These are phyloP conservation scores for Hymenochirus boettgeri DNA, from an alignment of 2,113 vertebrate genomes.

Conservation along the genomic window DNA sequence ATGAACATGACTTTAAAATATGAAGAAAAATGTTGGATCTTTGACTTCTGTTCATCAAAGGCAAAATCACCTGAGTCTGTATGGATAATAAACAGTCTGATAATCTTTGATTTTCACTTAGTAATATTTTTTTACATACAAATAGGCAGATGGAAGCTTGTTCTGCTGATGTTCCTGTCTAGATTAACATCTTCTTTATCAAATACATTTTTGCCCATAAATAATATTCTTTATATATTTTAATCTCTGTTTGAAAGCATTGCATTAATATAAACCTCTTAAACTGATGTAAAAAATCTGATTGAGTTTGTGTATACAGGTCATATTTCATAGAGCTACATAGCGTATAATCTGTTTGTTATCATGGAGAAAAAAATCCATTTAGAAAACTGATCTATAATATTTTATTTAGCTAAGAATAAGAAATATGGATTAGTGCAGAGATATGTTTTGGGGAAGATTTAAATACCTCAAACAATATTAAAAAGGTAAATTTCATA, in stretches of 20 bases:
- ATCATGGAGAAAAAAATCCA: conserved; percentile 43
- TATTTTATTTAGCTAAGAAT: conserved; percentile 38
- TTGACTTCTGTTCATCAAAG: no score
- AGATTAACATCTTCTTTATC: conserved; percentile 6
- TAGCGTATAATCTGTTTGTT: conserved; percentile 44
- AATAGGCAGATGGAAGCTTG: neutral
- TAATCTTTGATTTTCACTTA: no score
- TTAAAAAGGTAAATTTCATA: neutral
- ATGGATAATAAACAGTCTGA: no score
- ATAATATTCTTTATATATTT: conserved; percentile 17
- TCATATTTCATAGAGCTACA: conserved; percentile 43
- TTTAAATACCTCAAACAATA: conserved; percentile 34
- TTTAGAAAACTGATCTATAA: conserved; percentile 37
- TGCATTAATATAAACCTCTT: conserved; percentile 18
- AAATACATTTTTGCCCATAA: conserved; percentile 21
- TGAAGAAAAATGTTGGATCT: no score
- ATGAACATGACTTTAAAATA: no score
- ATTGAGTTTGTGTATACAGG: conserved; percentile 42
- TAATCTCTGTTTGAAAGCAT: conserved; percentile 4
- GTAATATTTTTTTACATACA: no score
- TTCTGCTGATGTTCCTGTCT: conserved; percentile 3
- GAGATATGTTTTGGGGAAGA: conserved; percentile 39
- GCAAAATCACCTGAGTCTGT: no score
- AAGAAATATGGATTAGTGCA: conserved; percentile 39
- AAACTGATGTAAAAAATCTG: conserved; percentile 16